Percentiles rank a stretch among this genome's conserved stretches.
phyloP scores from a whole-genome alignment of 2,888 invertebrate species.

The Spialia ferax region DNA sequence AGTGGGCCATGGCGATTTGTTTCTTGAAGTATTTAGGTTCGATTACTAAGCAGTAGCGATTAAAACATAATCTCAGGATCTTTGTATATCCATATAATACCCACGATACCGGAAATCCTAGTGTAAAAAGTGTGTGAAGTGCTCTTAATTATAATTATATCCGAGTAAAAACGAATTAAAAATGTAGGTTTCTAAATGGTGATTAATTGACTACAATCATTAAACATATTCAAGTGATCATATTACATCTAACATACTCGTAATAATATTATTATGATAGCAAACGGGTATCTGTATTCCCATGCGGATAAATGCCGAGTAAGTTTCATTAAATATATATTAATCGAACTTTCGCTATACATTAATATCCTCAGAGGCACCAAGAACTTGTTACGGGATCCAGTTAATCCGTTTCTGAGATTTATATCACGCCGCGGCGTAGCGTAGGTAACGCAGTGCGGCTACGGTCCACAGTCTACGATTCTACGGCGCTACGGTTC shows the following conservation, averaged over 20 bases:
- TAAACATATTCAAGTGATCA: not conserved
- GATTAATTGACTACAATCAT: too few relatives aligned
- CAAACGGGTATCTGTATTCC: not conserved
- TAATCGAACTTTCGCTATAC: conserved; percentile 58
- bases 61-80: too few relatives aligned
- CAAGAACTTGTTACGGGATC: conserved; percentile 74
- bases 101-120: too few relatives aligned
- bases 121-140: too few relatives aligned
- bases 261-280: conserved; percentile 5
- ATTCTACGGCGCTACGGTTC: conserved; percentile 48
- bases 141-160: too few relatives aligned
- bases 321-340: conserved; percentile 32
- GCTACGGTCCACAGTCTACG: conserved; percentile 56
- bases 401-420: conserved; percentile 72
- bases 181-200: too few relatives aligned
- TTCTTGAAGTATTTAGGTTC: too few relatives aligned
- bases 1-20: too few relatives aligned
- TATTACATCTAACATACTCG: too few relatives aligned
- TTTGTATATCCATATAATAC: too few relatives aligned
- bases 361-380: conserved; percentile 68
- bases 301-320: not conserved
- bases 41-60: too few relatives aligned
- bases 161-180: too few relatives aligned
- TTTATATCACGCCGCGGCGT: conserved; percentile 71
- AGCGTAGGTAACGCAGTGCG: conserved; percentile 73